phyloP scores from a whole-genome alignment of 1,140 invertebrate genomes.

The Drosophila persimilis region DNA sequence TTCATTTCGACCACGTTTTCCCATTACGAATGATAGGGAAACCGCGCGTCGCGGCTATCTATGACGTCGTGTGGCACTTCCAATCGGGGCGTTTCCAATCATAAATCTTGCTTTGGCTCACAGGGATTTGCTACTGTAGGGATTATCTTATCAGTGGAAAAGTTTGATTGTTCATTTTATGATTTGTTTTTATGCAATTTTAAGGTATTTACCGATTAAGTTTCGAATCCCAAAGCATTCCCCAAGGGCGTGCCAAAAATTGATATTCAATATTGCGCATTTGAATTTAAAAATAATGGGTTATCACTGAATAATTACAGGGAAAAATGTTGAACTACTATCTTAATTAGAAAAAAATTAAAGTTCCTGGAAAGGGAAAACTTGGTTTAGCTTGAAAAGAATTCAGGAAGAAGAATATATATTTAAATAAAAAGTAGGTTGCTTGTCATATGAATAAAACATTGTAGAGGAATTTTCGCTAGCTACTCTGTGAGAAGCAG shows the following conservation, averaged over 20 bases:
- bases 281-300: too few relatives aligned
- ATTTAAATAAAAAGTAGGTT: neutral
- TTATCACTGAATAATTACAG: too few relatives aligned
- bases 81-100: constrained; percentile 43
- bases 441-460: neutral
- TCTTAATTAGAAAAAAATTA: too few relatives aligned
- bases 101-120: constrained; percentile 54
- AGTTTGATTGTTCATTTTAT: constrained; percentile 35
- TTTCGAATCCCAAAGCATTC: constrained; percentile 16
- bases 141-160: constrained; percentile 66
- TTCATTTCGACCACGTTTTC: constrained; percentile 32
- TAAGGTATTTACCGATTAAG: constrained; percentile 52
- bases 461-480: too few relatives aligned
- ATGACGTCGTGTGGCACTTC: constrained; percentile 29
- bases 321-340: too few relatives aligned
- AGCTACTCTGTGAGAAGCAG: too few relatives aligned
- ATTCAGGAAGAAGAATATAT: neutral
- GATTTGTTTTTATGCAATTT: constrained; percentile 55
- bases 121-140: constrained; percentile 35
- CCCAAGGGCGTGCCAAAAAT: constrained; percentile 24
- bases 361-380: too few relatives aligned
- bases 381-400: neutral
- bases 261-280: too few relatives aligned
- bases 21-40: constrained; percentile 36
- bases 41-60: constrained; percentile 6